Base-by-base conservation (phyloP, 2,888 invertebrate genomes). In the Pristionchus maxplancki region DNA sequence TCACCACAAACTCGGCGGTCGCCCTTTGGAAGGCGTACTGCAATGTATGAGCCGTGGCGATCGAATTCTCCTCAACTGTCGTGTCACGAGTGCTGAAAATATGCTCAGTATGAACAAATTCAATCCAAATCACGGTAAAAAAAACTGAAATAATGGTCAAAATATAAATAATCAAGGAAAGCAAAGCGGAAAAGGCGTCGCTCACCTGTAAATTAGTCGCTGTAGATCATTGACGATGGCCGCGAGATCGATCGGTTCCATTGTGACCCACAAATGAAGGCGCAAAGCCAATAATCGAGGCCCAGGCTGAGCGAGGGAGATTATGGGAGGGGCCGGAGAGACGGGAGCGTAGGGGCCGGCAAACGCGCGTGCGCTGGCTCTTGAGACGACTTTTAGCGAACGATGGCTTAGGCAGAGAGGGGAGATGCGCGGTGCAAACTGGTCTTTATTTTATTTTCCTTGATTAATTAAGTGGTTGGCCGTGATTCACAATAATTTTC, bases 261-360 rank as follows among this genome's bases (percentile, higher is more conserved):
- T 71, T 71, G 8, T 37, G 13, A 71, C 37, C 37, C 71, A 13
- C n/a, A 71, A 40, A 4, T 20, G 1, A 24, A 20, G 71, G 24
- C 8, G 37, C 20, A 44, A 71, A 71, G 17, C 37, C 34, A 71
- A 71, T 71, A 71, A 20, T 71, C 17, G 37, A 37, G 71, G 9
- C 71, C 40, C 71, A 5, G 24, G 17, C 24, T 37, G 24, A 71
- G 37, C 17, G 34, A 95, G 97, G 89, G 97, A n/a, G n/a, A n/a
- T n/a, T n/a, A n/a, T n/a, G n/a, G n/a, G n/a, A n/a, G n/a, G n/a
- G n/a, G n/a, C n/a, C n/a, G n/a, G n/a, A n/a, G n/a, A n/a, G n/a
- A n/a, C n/a, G n/a, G n/a, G n/a, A n/a, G n/a, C n/a, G n/a, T n/a
- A n/a, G n/a, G n/a, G n/a, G n/a, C n/a, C n/a, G n/a, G n/a, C n/a